Evolutionary conservation across 2,888 invertebrate species (phyloP).

Genomic region (Ypsolopha sequella): DNA sequence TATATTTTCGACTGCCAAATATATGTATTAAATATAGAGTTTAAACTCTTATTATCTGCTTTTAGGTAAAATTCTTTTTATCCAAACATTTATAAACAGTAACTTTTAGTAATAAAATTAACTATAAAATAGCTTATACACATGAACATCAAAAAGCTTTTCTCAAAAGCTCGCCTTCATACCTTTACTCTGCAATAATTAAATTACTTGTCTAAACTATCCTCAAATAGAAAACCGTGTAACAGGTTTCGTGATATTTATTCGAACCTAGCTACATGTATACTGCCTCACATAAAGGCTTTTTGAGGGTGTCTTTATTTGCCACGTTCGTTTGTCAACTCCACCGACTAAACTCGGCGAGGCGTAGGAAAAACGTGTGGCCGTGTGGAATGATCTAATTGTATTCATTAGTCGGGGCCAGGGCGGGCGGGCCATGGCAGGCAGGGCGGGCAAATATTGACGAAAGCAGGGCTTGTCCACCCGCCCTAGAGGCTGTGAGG

Average conservation of each 20-base stretch:
- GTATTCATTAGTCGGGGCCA: conserved; percentile 63
- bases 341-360: conserved; percentile 14
- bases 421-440: no score
- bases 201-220: no score
- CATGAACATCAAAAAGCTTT: no score
- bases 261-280: not conserved
- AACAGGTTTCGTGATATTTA: not conserved
- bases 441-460: conserved; percentile 65
- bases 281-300: conserved; percentile 25
- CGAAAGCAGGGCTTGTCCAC: conserved; percentile 32
- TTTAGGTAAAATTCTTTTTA: no score
- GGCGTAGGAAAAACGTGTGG: conserved; percentile 66
- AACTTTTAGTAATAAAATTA: no score
- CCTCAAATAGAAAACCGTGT: not conserved
- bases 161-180: no score
- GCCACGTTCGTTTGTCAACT: conserved; percentile 27
- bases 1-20: no score
- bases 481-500: conserved; percentile 9
- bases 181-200: no score
- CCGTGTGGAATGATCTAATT: conserved; percentile 70
- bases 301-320: conserved; percentile 36
- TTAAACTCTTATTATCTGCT: no score
- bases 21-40: no score
- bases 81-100: no score
- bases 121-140: no score